Evolutionary conservation across 2,888 invertebrate species (phyloP), one percentile per base, ranked within the genome.

Genomic region (Tanaodytes sp.): DNA sequence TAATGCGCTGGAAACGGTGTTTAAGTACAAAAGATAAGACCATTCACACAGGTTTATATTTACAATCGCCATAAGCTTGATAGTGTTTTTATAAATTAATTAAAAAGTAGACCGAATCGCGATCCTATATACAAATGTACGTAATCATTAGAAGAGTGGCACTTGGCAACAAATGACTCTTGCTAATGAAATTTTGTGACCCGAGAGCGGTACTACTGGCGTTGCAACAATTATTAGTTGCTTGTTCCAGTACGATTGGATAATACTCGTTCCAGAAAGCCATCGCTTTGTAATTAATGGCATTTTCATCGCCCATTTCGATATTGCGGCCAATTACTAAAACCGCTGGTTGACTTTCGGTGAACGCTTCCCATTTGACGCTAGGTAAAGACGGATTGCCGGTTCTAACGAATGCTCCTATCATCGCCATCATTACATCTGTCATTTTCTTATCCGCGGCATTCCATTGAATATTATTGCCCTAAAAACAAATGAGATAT

Each of bases 251-350:
- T 36, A 94, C 90, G 84, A 89, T 91, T 0, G 94, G 94, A 80
- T 92, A 94, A 82, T 93, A 93, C 68, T 92, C 90, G 75, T 93
- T 93, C 94, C 94, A 94, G 85, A 94, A 94, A 70, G 91, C 90
- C 71, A 93, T 89, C 16, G 92, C 90, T 78, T 91, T 92, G 78
- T 93, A 92, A 84, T 93, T 92, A 23, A 93, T 87, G 23, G 87
- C 88, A 1, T 86, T 87, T 0, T 89, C 83, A 74, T 91, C 89
- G 75, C 91, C 92, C 90, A 93, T 93, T 69, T 91, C 91, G 77
- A 93, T 92, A 76, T 90, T 92, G 49, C 91, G 88, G 80, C 93
- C 92, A 45, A 94, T 90, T 19, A 93, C 90, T 9, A 82, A 67
- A 76, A 92, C 89, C 0, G 91, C 90, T 0, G 92, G 93, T 73